Evolutionary conservation across 2,113 vertebrate genomes (phyloP).

Genomic region (Ellobius talpinus): DNA sequence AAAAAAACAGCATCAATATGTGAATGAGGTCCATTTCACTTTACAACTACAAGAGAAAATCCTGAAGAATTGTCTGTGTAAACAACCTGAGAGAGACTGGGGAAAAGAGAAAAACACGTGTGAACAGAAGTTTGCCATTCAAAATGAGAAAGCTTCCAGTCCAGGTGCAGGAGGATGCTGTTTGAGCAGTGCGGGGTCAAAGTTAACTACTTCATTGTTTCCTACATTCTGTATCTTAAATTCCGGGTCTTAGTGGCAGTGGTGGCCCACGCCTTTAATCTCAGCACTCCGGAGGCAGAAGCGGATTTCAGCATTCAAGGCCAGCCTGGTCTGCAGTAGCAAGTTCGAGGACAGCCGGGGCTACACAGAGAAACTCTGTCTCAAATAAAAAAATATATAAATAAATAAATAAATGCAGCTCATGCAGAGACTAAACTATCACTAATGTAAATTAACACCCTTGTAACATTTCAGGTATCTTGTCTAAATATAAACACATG

Average conservation of each 20-base stretch:
- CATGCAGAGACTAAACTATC: background rate
- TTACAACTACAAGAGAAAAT: background rate
- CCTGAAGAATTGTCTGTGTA: background rate
- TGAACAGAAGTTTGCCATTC: background rate
- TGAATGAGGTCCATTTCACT: background rate
- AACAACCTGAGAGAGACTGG: background rate
- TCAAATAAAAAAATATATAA: background rate
- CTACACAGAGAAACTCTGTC: background rate
- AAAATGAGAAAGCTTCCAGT: background rate
- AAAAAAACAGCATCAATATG: background rate
- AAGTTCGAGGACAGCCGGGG: background rate
- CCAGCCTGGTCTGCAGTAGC: background rate
- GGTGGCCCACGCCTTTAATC: background rate
- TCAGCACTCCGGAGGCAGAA: background rate
- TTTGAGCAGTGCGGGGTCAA: background rate
- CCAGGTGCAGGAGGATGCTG: background rate
- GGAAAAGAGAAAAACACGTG: background rate
- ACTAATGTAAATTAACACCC: background rate
- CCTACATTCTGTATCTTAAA: background rate
- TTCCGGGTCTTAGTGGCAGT: background rate
- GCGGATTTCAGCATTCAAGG: background rate
- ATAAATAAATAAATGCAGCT: background rate
- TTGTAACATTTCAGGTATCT: background rate
- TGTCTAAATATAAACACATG: background rate
- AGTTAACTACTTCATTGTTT: constrained; percentile 2